Conservation (phyloP, 2,888 invertebrate species). For the Ametastegia equiseti region DNA sequence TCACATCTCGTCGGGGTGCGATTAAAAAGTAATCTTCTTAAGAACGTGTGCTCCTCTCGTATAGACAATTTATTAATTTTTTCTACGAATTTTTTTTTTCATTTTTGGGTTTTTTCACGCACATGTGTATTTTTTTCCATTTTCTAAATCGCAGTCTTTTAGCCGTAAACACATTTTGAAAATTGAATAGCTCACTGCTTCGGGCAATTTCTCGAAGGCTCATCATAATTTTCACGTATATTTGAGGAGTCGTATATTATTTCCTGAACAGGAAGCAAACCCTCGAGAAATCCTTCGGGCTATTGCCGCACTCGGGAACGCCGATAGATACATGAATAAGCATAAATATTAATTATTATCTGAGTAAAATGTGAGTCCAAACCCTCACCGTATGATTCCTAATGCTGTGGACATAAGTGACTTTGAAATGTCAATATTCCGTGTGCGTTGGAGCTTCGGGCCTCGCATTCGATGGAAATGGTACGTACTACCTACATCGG, state of each 20-base stretch:
- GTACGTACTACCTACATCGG: neutral
- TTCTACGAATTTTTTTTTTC: neutral
- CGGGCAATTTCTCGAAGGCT: neutral
- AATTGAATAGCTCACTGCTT: neutral
- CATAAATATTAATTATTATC: neutral
- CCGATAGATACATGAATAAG: neutral
- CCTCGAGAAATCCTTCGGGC: neutral
- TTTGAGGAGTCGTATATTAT: too few relatives aligned
- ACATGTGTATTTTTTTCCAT: too few relatives aligned
- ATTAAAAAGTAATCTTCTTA: constrained; percentile 37
- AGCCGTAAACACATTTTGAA: neutral
- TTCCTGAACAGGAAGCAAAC: neutral
- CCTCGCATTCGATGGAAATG: neutral
- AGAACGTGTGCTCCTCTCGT: neutral
- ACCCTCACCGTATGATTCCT: neutral
- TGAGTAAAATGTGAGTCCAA: neutral
- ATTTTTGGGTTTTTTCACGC: too few relatives aligned
- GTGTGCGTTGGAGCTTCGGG: neutral
- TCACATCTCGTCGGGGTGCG: constrained; percentile 22
- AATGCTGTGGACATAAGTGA: neutral
- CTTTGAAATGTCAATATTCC: neutral
- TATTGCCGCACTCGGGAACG: too few relatives aligned
- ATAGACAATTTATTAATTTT: constrained; percentile 39
- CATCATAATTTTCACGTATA: constrained; percentile 6
- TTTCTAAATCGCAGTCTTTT: neutral